Conservation (phyloP, 1,140 invertebrate genomes). For the Trichonephila clavipes region DNA sequence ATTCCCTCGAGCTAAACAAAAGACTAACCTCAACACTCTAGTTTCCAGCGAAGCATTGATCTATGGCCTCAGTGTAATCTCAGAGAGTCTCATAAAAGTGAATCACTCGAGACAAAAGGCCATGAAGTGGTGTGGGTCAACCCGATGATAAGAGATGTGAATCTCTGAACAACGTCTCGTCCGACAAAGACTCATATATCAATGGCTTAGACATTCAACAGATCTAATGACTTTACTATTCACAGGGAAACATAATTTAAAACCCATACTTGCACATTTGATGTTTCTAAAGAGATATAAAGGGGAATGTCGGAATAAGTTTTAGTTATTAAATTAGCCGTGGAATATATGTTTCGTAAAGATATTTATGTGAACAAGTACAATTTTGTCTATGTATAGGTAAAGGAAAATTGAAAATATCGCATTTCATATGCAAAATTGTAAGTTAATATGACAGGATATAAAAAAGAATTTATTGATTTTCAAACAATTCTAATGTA, state of each 20-base stretch:
- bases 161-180: constrained; percentile 13
- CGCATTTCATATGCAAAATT: too few species aligned
- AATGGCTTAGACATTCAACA: constrained; percentile 21
- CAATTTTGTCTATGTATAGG: too few species aligned
- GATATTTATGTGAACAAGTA: too few species aligned
- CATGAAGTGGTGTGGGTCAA: constrained; percentile 40
- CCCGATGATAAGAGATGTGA: constrained; percentile 8
- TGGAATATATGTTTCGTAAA: neutral
- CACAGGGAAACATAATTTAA: constrained; percentile 31
- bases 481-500: too few species aligned
- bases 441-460: too few species aligned
- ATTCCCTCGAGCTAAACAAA: constrained; percentile 38
- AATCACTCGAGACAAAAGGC: constrained; percentile 47
- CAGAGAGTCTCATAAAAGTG: constrained; percentile 41
- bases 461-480: too few species aligned
- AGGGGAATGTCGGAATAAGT: neutral
- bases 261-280: neutral
- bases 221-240: constrained; percentile 41
- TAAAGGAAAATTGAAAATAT: too few species aligned
- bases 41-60: constrained; percentile 8
- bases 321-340: neutral
- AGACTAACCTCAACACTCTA: constrained; percentile 7
- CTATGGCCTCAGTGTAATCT: constrained; percentile 33
- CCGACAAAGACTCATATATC: constrained; percentile 14
- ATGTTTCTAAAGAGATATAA: neutral